Conservation (phyloP, 2,113 vertebrate genomes). For the Atractosteus spatula region DNA sequence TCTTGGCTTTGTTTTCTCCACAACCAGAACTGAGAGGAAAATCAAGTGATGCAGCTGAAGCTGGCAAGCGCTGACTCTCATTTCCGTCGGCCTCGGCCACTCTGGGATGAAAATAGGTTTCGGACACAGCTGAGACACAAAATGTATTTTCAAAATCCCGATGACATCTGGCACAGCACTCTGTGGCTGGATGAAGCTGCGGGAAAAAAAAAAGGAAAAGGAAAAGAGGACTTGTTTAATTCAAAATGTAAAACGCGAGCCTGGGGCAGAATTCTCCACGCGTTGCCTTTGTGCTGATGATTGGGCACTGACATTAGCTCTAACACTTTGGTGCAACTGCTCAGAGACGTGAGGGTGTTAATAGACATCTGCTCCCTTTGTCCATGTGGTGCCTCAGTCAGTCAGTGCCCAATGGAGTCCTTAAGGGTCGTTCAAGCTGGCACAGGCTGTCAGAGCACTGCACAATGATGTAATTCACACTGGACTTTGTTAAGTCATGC, state of each 20-base stretch:
- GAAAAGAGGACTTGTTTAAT: neutral
- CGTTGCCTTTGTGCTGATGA: constrained; percentile 4
- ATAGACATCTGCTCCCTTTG: constrained; percentile 1
- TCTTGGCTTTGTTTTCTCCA: neutral
- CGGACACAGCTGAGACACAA: constrained; percentile 1
- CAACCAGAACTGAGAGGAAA: neutral
- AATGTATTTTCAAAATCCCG: neutral
- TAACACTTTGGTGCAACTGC: constrained; percentile 7
- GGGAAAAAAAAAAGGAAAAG: too few relatives aligned
- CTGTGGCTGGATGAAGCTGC: neutral
- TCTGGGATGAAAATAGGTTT: neutral
- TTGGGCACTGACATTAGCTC: neutral
- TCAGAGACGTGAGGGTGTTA: constrained; percentile 5
- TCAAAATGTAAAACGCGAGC: neutral
- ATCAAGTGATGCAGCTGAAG: neutral
- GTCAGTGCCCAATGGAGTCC: neutral
- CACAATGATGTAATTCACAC: neutral
- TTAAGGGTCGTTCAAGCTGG: neutral
- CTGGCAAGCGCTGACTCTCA: neutral
- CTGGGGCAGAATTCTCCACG: neutral
- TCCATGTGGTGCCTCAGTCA: constrained; percentile 3
- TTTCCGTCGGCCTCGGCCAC: neutral
- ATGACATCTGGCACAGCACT: constrained; percentile 1
- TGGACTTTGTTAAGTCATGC: constrained; percentile 5
- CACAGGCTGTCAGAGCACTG: neutral